Evolutionary conservation across 2,888 invertebrate genomes (phyloP).

Genomic region (Rotaria magnacalcarata): DNA sequence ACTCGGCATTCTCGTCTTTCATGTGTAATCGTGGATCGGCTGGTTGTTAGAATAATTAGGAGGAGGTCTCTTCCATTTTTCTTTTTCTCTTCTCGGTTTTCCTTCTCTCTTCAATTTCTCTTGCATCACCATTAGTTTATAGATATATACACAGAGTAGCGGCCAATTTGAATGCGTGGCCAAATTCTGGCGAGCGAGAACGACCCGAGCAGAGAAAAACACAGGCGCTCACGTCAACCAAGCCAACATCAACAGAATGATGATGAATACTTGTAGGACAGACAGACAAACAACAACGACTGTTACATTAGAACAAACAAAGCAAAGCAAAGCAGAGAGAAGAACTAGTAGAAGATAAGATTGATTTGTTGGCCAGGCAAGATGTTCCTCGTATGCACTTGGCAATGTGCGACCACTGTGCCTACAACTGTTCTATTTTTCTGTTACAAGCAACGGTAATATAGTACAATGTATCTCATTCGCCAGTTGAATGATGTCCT

Average conservation of each 20-base stretch:
- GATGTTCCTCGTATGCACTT: not conserved
- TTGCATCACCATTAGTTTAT: not conserved
- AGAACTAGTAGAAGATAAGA: not conserved
- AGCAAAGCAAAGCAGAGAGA: not conserved
- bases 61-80: not conserved
- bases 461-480: not conserved
- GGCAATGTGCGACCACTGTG: conserved; percentile 21
- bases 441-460: not conserved
- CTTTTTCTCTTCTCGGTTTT: not conserved
- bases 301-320: not conserved
- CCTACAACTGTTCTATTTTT: not conserved
- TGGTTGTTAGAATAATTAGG: conserved; percentile 8
- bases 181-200: not conserved
- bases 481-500: not conserved
- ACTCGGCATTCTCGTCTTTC: conserved; percentile 2
- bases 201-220: not conserved
- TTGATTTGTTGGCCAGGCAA: conserved; percentile 18
- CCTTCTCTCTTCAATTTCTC: not conserved
- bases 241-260: not conserved
- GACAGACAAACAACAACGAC: not conserved
- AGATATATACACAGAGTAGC: not conserved
- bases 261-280: conserved; percentile 17
- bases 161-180: conserved; percentile 21
- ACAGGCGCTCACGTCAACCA: not conserved
- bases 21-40: not conserved